These are phyloP conservation scores for Sebastes kiyomatsui DNA, from an alignment of 2,797 vertebrate species.

Conservation along the genomic window DNA sequence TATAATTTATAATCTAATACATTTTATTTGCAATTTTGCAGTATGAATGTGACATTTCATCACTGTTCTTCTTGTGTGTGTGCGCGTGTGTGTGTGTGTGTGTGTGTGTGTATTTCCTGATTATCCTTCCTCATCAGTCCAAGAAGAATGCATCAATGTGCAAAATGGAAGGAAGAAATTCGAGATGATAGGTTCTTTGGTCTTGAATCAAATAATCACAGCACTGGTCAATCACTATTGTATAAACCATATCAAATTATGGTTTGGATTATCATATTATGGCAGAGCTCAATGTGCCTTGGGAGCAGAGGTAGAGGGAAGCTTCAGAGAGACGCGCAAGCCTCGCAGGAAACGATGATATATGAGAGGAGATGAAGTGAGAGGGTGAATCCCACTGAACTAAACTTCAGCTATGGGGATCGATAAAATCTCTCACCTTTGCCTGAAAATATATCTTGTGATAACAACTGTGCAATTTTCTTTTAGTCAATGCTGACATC, in stretches of 20 bases:
- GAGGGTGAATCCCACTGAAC: conserved; percentile 37
- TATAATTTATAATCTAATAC: not conserved
- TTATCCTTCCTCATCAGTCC: conserved; percentile 13
- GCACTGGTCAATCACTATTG: conserved; percentile 44
- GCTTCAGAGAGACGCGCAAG: conserved; percentile 30
- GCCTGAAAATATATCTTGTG: not conserved
- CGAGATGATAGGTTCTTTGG: conserved; percentile 49
- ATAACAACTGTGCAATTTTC: not conserved
- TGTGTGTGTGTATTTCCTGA: conserved; percentile 1
- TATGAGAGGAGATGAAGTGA: conserved; percentile 43
- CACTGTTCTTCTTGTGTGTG: not conserved
- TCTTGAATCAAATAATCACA: conserved; percentile 64
- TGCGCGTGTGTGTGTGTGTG: no score
- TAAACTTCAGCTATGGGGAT: conserved; percentile 24
- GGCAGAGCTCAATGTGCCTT: conserved; percentile 41
- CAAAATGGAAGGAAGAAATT: conserved; percentile 37
- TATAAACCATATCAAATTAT: conserved; percentile 67
- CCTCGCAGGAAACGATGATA: conserved; percentile 56
- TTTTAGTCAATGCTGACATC: not conserved
- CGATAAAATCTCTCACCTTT: conserved; percentile 4
- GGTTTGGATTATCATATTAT: conserved; percentile 67
- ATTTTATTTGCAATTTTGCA: not conserved
- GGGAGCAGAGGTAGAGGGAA: conserved; percentile 44
- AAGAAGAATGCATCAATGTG: not conserved
- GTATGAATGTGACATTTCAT: conserved; percentile 12